Conservation (phyloP, 2,113 vertebrate species). For the Trematomus loennbergii region DNA sequence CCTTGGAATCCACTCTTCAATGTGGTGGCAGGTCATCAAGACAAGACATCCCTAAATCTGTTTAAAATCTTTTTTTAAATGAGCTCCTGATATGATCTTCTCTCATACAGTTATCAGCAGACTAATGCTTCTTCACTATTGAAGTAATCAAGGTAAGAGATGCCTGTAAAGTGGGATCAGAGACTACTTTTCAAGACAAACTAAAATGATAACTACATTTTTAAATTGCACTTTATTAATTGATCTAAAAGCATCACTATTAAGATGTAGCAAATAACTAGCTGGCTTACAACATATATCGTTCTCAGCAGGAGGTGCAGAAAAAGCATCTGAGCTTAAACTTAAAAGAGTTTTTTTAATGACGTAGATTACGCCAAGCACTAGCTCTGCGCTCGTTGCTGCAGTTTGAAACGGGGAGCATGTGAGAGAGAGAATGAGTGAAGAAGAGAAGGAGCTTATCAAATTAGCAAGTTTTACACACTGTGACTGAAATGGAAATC, state of each 20-base stretch:
- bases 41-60: background rate
- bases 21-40: background rate
- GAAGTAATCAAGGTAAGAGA: background rate
- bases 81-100: background rate
- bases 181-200: too few relatives aligned
- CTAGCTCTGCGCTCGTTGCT: conserved; percentile 9
- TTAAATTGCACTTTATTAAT: background rate
- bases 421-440: background rate
- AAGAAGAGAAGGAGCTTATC: conserved; percentile 48
- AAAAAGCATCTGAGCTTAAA: background rate
- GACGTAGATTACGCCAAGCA: background rate
- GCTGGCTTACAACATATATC: background rate
- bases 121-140: background rate
- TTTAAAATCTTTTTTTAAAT: background rate
- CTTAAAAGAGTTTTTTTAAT: conserved; percentile 7
- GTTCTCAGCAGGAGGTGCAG: background rate
- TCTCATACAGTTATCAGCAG: background rate
- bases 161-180: background rate
- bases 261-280: background rate
- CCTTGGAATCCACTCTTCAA: background rate
- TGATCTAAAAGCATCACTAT: background rate
- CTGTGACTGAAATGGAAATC: conserved; percentile 76
- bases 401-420: conserved; percentile 30
- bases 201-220: background rate
- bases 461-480: conserved; percentile 65